phyloP scores from a whole-genome alignment of 2,888 invertebrate genomes.

The Thelaira solivaga region DNA sequence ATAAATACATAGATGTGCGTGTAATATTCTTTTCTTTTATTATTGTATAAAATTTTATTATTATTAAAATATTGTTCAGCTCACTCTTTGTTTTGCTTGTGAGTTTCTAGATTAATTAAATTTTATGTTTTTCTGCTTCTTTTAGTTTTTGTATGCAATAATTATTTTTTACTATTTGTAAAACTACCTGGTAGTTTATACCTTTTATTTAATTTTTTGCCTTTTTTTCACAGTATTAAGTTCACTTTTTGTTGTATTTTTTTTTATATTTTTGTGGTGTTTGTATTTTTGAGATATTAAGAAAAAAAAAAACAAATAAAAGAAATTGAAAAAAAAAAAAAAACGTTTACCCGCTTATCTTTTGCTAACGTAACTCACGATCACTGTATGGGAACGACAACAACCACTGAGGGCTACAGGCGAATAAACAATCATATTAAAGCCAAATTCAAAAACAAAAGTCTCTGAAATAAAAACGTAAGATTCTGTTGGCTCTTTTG shows the following conservation, averaged over 20 bases:
- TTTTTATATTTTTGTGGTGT: not conserved
- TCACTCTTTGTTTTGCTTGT: constrained; percentile 26
- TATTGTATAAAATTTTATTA: no score
- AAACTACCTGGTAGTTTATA: not conserved
- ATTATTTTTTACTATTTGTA: constrained; percentile 7
- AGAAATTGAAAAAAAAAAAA: not conserved
- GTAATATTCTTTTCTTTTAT: not conserved
- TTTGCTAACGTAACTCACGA: constrained; percentile 45
- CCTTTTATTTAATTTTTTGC: not conserved
- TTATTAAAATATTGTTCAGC: constrained; percentile 23
- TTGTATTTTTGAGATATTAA: constrained; percentile 16
- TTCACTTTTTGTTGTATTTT: constrained; percentile 27
- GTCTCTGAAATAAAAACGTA: constrained; percentile 67
- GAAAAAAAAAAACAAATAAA: not conserved
- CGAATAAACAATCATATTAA: constrained; percentile 70
- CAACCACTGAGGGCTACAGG: constrained; percentile 54
- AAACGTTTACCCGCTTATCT: constrained; percentile 54
- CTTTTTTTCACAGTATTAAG: constrained; percentile 4
- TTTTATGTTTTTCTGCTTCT: not conserved
- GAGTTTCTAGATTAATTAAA: constrained; percentile 18
- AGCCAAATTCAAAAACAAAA: constrained; percentile 71
- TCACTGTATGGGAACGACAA: constrained; percentile 51
- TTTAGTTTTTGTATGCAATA: not conserved
- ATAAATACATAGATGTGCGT: not conserved
- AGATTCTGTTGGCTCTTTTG: constrained; percentile 35